Evolutionary conservation across 2,797 vertebrate genomes (phyloP).

Genomic region (Bradypus variegatus): DNA sequence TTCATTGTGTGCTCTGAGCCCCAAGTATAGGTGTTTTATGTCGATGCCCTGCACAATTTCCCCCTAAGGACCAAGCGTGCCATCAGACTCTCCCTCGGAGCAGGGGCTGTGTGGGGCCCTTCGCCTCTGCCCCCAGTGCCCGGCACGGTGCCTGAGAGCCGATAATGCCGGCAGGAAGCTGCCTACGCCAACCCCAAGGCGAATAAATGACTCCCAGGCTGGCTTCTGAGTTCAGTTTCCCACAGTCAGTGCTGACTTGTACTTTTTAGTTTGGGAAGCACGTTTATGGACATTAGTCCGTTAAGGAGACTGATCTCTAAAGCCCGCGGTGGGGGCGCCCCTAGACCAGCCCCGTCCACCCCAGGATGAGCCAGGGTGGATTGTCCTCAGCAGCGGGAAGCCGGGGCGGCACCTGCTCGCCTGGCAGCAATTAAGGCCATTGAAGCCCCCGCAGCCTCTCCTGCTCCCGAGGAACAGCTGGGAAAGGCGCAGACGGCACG

Average conservation of each 20-base stretch:
- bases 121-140: neutral
- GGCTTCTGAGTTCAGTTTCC: neutral
- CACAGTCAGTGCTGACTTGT: neutral
- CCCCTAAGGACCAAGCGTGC: neutral
- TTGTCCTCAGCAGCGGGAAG: neutral
- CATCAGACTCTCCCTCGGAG: neutral
- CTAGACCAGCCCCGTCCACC: neutral
- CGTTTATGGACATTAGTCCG: neutral
- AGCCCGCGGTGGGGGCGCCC: neutral
- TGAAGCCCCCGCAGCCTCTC: rapidly evolving
- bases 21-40: neutral
- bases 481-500: neutral
- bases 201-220: neutral
- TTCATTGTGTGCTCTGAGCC: rapidly evolving
- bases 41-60: rapidly evolving
- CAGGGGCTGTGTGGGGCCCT: neutral
- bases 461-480: neutral
- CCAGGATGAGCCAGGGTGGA: rapidly evolving
- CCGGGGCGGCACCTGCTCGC: neutral
- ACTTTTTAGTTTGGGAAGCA: neutral
- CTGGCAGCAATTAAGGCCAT: neutral
- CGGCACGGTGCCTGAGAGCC: neutral
- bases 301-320: neutral
- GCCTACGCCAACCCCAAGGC: neutral
- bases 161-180: no score